A percentile compares a stretch with the other conserved stretches of the same genome.
phyloP scores from a whole-genome alignment of 1,140 invertebrate genomes.

The Meloidogyne exigua region DNA sequence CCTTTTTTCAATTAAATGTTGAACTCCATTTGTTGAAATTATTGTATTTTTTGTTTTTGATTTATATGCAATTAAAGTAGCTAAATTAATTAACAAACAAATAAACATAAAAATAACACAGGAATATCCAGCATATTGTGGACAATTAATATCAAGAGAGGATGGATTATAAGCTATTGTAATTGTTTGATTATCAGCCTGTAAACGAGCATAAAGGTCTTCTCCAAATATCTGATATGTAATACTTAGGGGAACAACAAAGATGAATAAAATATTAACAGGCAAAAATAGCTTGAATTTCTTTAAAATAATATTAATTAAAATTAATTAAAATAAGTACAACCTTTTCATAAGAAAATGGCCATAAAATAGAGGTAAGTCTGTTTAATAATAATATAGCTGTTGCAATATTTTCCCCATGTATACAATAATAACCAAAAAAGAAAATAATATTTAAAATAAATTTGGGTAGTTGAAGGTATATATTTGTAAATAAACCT shows the following conservation, averaged over 20 bases:
- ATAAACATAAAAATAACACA: conserved; percentile 3
- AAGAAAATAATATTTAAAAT: not conserved
- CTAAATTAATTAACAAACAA: not conserved
- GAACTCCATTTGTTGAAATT: not conserved
- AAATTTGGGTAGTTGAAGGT: not conserved
- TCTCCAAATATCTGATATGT: not conserved
- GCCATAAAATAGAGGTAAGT: not conserved
- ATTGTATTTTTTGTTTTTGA: not conserved
- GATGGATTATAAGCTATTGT: too few relatives aligned
- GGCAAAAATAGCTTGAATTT: not conserved
- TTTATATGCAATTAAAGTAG: not conserved
- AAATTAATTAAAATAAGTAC: too few relatives aligned
- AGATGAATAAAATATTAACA: too few relatives aligned
- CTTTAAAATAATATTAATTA: not conserved
- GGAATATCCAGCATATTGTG: not conserved
- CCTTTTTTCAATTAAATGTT: not conserved
- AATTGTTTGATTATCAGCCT: not conserved
- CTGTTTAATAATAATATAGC: not conserved
- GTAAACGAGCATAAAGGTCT: not conserved
- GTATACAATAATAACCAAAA: conserved; percentile 3
- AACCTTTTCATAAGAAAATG: not conserved
- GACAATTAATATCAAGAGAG: too few relatives aligned
- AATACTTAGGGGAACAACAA: not conserved
- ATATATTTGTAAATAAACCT: not conserved
- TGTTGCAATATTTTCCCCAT: not conserved